phyloP scores from a whole-genome alignment of 2,888 invertebrate species.

The Sesia bembeciformis region DNA sequence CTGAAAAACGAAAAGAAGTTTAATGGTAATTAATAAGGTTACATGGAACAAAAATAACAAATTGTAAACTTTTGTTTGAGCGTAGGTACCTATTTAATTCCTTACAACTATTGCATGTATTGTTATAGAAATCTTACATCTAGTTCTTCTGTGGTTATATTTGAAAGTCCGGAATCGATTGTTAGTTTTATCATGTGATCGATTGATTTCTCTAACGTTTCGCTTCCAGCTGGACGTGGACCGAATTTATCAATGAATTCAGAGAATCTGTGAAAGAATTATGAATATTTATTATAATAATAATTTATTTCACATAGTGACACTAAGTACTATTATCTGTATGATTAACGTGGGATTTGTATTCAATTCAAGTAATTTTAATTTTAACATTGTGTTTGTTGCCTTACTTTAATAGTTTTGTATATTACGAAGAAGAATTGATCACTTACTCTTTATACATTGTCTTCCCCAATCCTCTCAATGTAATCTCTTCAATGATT shows the following conservation, averaged over 20 bases:
- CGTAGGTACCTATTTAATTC: no score
- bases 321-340: no score
- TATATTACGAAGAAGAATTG: no score
- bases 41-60: background rate
- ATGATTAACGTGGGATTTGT: no score
- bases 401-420: background rate
- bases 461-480: conserved; percentile 51
- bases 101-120: no score
- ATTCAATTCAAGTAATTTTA: no score
- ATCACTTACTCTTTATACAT: conserved; percentile 63
- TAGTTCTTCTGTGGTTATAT: conserved; percentile 81
- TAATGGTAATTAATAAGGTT: background rate
- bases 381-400: no score
- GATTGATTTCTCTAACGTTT: conserved; percentile 76
- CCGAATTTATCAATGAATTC: conserved; percentile 73
- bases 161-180: conserved; percentile 31
- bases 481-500: conserved; percentile 58
- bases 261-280: conserved; percentile 26
- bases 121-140: conserved; percentile 19
- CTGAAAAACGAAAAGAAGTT: conserved; percentile 19
- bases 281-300: background rate
- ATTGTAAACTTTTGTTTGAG: background rate
- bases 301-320: no score
- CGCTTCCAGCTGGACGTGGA: conserved; percentile 74
- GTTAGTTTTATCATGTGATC: conserved; percentile 73